These are phyloP conservation scores for Gallirallus australis DNA, from an alignment of 2,797 vertebrate genomes.

Conservation along the genomic window DNA sequence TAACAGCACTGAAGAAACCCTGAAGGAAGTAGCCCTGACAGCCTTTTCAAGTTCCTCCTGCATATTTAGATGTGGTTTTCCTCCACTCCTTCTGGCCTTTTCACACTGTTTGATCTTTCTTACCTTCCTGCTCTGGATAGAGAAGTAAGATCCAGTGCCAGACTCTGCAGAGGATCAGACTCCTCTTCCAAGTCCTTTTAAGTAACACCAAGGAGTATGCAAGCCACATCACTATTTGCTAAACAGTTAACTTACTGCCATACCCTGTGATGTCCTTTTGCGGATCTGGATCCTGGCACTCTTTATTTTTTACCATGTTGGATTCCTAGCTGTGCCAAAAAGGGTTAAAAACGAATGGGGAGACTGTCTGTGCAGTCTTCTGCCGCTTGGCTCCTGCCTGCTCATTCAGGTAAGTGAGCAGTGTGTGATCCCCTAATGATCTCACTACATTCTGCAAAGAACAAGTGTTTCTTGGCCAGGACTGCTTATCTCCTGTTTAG, in stretches of 20 bases:
- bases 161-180: not conserved
- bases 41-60: not conserved
- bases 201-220: not conserved
- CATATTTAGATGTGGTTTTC: not conserved
- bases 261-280: not conserved
- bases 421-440: not conserved
- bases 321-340: not conserved
- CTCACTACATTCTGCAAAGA: not conserved
- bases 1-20: not conserved
- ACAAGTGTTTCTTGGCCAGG: not conserved
- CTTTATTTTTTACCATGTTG: not conserved
- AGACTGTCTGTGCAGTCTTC: not conserved
- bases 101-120: not conserved
- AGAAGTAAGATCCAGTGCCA: not conserved
- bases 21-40: not conserved
- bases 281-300: not conserved
- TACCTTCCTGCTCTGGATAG: not conserved
- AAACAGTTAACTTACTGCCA: not conserved
- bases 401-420: not conserved
- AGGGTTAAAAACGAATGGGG: not conserved
- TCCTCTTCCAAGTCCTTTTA: not conserved
- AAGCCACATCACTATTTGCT: not conserved
- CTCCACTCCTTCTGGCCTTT: not conserved
- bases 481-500: constrained; percentile 8
- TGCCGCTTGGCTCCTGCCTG: not conserved